Evolutionary conservation across 2,888 invertebrate species (phyloP), one percentile per base, ranked within the genome.

Genomic region (Drosophila atripex): DNA sequence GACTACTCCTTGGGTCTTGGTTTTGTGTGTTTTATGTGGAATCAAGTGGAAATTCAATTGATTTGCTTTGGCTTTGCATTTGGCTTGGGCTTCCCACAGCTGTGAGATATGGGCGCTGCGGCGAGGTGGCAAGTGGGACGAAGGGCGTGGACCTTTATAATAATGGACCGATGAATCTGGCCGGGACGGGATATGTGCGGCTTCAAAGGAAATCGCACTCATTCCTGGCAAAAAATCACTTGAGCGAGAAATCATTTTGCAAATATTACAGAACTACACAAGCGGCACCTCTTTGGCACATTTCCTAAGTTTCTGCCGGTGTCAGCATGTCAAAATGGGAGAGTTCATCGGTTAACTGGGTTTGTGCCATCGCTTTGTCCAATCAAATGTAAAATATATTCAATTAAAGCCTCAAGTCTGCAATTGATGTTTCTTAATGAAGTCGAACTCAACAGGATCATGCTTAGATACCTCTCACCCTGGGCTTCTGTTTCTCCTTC

Each of bases 21-120:
- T 43, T 47, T 58, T 66, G 59, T 68, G 78, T 80, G 57, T 71
- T 82, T 77, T 79, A 73, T 79, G 88, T 88, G 70, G 80, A 86
- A 78, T 84, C 84, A 86, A 86, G 78, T 88, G 86, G 84, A 88
- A 84, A 86, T 86, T 78, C 73, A 76, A 84, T 86, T 88, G 84
- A 86, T 84, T 88, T 86, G 78, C 73, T 82, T 71, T 80, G 75
- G 86, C 84, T 86, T 73, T 63, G 66, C 49, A 56, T 71, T 50
- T 35, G 59, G 39, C 59, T 35, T 50, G 35, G 18, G 51, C 28
- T 28, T 28, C 28, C 9, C 35, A 45, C 53, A 32, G 50, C 60
- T 38, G 54, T 39, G 25, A 72, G 39, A 41, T 41, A 66, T 58
- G 52, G 58, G 55, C 74, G 73, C 9, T 9, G 16, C 9, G 43